Conservation (phyloP, 2,113 vertebrate species). For the Ceyx margarethae region DNA sequence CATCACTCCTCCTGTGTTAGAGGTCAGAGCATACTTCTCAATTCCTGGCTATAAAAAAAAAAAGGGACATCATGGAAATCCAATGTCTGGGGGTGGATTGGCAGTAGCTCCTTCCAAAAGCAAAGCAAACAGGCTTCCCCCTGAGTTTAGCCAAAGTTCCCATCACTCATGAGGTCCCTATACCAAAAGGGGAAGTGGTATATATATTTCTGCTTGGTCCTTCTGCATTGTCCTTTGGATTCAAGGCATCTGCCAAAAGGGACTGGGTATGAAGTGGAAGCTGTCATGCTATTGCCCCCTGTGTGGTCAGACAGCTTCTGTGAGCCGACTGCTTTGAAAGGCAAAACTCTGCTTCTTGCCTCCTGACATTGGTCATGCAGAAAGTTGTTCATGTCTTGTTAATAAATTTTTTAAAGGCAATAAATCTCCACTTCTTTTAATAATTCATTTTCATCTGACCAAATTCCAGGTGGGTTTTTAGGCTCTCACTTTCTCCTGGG, state of each 20-base stretch:
- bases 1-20: neutral
- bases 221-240: neutral
- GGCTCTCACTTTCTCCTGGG: neutral
- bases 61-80: neutral
- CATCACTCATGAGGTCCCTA: neutral
- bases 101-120: neutral
- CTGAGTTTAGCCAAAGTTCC: neutral
- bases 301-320: neutral
- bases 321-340: neutral
- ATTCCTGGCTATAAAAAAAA: neutral
- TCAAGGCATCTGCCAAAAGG: neutral
- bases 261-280: neutral
- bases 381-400: neutral
- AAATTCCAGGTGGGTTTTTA: neutral
- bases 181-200: neutral
- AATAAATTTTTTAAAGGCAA: constrained; percentile 33
- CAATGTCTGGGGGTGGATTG: fast-evolving
- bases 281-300: neutral
- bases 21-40: neutral
- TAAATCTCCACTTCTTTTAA: neutral
- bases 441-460: constrained; percentile 30
- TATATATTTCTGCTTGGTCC: neutral
- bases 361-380: neutral
- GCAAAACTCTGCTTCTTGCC: neutral
- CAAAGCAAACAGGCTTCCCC: neutral